These are phyloP conservation scores for Cephus nigrinus DNA, from an alignment of 2,888 invertebrate species.

Conservation along the genomic window DNA sequence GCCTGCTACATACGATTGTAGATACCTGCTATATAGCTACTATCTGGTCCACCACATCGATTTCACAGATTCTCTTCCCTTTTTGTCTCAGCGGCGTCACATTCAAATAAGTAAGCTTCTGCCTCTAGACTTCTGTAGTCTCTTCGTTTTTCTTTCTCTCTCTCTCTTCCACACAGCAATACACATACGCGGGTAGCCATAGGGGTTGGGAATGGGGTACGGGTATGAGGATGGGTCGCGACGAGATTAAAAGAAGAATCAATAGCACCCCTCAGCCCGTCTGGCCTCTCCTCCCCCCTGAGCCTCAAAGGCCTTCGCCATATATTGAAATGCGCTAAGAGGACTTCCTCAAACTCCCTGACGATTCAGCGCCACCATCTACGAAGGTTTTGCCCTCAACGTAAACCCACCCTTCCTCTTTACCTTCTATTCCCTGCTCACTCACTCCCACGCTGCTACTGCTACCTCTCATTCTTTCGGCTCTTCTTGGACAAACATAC, in stretches of 20 bases:
- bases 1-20: too few species aligned
- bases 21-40: too few species aligned
- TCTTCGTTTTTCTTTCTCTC: conserved; percentile 30
- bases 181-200: background rate
- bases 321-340: conserved; percentile 65
- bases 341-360: conserved; percentile 47
- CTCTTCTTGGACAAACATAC: conserved; percentile 52
- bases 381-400: background rate
- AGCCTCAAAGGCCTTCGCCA: conserved; percentile 63
- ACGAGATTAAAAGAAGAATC: conserved; percentile 66
- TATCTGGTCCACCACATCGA: conserved; percentile 48
- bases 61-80: conserved; percentile 54
- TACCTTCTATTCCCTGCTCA: too few species aligned
- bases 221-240: conserved; percentile 55
- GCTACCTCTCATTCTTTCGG: conserved; percentile 37
- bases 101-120: conserved; percentile 63
- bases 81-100: conserved; percentile 62
- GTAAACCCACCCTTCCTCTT: background rate
- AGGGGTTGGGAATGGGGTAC: conserved; percentile 3
- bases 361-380: conserved; percentile 30
- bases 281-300: conserved; percentile 43
- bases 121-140: conserved; percentile 19
- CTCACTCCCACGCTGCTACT: background rate
- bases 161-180: background rate
- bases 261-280: conserved; percentile 50